Base-by-base conservation (phyloP, 1,140 invertebrate species). In the Diuraphis noxia region DNA sequence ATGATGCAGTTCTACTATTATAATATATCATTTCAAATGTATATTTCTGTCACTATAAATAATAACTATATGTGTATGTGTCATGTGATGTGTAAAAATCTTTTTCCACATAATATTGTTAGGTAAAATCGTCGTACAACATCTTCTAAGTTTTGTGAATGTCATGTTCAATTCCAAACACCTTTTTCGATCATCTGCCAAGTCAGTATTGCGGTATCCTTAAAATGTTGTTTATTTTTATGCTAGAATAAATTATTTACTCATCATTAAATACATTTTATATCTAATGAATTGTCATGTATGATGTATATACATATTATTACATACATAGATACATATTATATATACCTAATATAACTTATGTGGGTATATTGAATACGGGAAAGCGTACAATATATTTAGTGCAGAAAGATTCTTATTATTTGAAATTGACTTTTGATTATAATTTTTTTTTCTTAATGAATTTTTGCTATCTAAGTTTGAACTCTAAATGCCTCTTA, bases 1-100 rank as follows among this genome's bases (percentile, higher is more conserved):
- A 36, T 82, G 77, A 82, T 79, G 77, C 89, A 91, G 72, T 81
- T 90, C 52, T 91, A 41, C 63, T 46, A 79, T 90, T 79, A 77
- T 90, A 90, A 77, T 79, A 88, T 88, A 86, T 86, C 43, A 86
- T 86, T 86, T 86, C n/a, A 25, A 86, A 86, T 34, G 21, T 52
- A 49, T 84, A 84, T 43, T 43, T 84, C 82, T 30, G 56, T 63
- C 56, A 63, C 56, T 63, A n/a, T 63, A 82, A 40, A 82, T 82
- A n/a, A 25, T 84, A 84, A 40, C 72, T 79, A 82, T 40, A 19
- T 25, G 19, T 49, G 34, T 36, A 43, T 19, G n/a, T n/a, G n/a
- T n/a, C n/a, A 23, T 36, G 4, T 23, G 30, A 19, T 41, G 43
- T 86, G 46, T 86, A 86, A 36, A 52, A 86, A 86, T 36, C 2